Evolutionary conservation across 1,140 invertebrate genomes (phyloP), one percentile per base, ranked within the genome.

Genomic region (Maniola jurtina): DNA sequence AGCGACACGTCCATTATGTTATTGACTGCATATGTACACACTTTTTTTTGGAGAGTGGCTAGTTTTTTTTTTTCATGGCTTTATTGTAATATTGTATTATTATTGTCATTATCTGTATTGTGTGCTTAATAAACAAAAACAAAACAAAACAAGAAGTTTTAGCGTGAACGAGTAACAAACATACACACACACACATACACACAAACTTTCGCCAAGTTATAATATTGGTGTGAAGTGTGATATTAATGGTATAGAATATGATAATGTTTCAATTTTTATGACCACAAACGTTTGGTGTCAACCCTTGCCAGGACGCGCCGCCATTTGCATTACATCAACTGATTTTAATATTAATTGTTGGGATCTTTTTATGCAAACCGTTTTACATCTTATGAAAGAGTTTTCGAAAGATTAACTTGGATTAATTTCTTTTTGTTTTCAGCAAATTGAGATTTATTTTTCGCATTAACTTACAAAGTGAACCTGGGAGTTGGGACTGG

Each of bases 331-430:
- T 66, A 58, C 68, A 63, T 71, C 68, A 65, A 47, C 64, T 71
- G 60, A 71, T 71, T 66, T 71, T 66, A 71, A 71, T 71, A 71
- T 71, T 71, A 71, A 71, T 71, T 71, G 69, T 71, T 71, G 58
- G 60, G 61, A 38, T 55, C 66, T 62, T 61, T 63, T 68, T 66
- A 66, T 63, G 25, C 69, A 60, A 55, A 59, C 50, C 56, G 58
- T 64, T 65, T 65, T 64, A 64, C 61, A 57, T 57, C 55, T 70
- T 66, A 59, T 66, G 48, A 62, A 62, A 68, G 68, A 70, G 64
- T 71, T 66, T 63, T 62, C 60, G 55, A 63, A 66, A 71, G 65
- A 71, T 63, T 71, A 66, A 63, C 66, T 68, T 52, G 40, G 42
- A 56, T 66, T 66, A 38, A 52, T 61, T 66, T 16, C 60, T 56